A percentile compares a stretch with the other conserved stretches of the same genome.
Evolutionary conservation across 2,113 vertebrate species (phyloP).

Genomic region (human (Homo sapiens)): DNA sequence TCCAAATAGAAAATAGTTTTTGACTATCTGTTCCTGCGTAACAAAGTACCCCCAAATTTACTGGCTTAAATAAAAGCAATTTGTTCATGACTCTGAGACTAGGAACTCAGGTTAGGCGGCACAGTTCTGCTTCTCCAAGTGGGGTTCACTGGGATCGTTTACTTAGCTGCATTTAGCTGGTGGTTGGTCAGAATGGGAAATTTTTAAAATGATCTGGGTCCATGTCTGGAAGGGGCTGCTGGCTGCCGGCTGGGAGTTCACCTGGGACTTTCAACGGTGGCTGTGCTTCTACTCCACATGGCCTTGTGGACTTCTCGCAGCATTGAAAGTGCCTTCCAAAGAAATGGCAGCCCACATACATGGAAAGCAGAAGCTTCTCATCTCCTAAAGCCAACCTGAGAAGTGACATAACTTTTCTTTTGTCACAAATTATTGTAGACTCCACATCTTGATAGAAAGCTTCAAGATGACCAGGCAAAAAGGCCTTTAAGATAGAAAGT

Average conservation of each 20-base stretch:
- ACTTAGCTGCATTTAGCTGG: background rate
- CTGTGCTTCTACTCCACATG: background rate
- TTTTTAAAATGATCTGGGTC: background rate
- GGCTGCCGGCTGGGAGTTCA: too few species aligned
- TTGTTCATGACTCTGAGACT: background rate
- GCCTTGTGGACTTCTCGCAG: background rate
- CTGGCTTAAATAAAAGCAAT: background rate
- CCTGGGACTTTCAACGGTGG: too few species aligned
- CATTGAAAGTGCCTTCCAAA: background rate
- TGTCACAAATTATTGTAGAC: background rate
- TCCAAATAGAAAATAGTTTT: background rate
- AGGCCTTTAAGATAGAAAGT: background rate
- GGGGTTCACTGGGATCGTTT: accelerated
- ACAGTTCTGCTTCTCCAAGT: accelerated
- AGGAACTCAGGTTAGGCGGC: too few species aligned
- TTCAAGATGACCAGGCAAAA: background rate
- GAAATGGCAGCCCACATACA: accelerated
- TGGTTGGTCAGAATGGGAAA: background rate
- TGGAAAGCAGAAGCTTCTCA: background rate
- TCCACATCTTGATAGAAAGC: background rate
- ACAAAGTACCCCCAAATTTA: background rate
- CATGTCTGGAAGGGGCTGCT: too few species aligned
- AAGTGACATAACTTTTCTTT: background rate
- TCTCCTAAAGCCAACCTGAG: background rate
- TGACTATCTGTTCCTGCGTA: background rate